phyloP scores from a whole-genome alignment of 2,797 vertebrate species.

The Tachyglossus aculeatus region DNA sequence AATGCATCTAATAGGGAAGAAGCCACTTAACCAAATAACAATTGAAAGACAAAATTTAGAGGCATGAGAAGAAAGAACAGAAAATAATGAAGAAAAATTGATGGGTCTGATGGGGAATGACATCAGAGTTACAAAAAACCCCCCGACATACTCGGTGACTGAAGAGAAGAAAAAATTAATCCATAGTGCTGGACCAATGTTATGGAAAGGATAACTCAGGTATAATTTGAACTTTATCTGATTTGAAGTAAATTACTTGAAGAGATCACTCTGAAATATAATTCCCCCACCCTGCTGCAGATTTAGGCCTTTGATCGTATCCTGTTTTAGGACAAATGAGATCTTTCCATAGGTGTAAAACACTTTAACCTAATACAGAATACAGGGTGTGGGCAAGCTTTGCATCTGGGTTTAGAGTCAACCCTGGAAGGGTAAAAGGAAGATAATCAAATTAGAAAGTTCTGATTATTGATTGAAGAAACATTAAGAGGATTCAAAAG shows the following conservation, averaged over 20 bases:
- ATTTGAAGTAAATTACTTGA: slow-evolving; percentile 21
- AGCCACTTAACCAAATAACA: slow-evolving; percentile 21
- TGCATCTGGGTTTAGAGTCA: background rate
- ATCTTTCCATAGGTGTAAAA: background rate
- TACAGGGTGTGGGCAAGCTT: background rate
- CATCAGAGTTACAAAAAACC: slow-evolving; percentile 17
- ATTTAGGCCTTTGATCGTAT: background rate
- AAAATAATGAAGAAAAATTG: slow-evolving; percentile 8
- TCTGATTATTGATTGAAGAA: background rate
- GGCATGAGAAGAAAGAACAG: slow-evolving; percentile 14
- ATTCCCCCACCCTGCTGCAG: background rate
- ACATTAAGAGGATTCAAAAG: background rate
- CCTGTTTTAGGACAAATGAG: slow-evolving; percentile 8
- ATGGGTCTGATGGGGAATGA: slow-evolving; percentile 11
- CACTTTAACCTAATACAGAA: background rate
- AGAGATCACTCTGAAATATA: slow-evolving; percentile 2
- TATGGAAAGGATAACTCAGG: slow-evolving; percentile 1
- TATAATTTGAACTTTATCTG: background rate
- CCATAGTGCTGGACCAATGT: background rate
- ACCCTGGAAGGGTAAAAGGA: background rate
- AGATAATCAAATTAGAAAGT: background rate
- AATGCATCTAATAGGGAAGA: slow-evolving; percentile 21
- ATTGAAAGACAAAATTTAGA: slow-evolving; percentile 18
- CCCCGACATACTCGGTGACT: background rate
- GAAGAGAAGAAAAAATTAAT: background rate